Percentiles rank a stretch among this genome's conserved stretches.
phyloP scores from a whole-genome alignment of 2,888 invertebrate genomes.

The Pecten maximus region DNA sequence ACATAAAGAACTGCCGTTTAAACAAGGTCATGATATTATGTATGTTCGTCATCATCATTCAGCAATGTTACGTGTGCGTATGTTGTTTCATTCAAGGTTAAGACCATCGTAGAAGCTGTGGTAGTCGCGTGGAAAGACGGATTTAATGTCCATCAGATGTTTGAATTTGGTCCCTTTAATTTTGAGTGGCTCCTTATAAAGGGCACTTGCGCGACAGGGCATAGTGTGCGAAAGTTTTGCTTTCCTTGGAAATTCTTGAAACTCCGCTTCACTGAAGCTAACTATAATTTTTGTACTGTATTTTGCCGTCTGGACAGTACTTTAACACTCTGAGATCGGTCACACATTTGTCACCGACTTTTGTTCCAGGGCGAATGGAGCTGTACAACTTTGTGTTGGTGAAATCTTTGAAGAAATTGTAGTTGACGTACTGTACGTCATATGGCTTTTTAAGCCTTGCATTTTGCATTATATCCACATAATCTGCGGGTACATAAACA shows the following conservation, averaged over 20 bases:
- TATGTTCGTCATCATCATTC: too few relatives aligned
- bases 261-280: slow-evolving; percentile 28
- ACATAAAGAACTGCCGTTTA: too few relatives aligned
- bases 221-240: slow-evolving; percentile 4
- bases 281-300: slow-evolving; percentile 47
- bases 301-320: slow-evolving; percentile 44
- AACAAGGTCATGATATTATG: too few relatives aligned
- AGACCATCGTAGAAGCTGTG: slow-evolving; percentile 42
- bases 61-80: too few relatives aligned
- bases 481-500: slow-evolving; percentile 55
- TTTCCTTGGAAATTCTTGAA: slow-evolving; percentile 42
- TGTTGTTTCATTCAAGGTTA: slow-evolving; percentile 24
- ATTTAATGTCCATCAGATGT: slow-evolving; percentile 51
- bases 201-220: slow-evolving; percentile 1
- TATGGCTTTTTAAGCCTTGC: slow-evolving; percentile 38
- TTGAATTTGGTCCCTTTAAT: slow-evolving; percentile 48
- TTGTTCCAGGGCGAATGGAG: slow-evolving; percentile 45
- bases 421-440: slow-evolving; percentile 39
- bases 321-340: slow-evolving; percentile 50
- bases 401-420: slow-evolving; percentile 51
- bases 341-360: slow-evolving; percentile 50
- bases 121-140: slow-evolving; percentile 48
- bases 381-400: slow-evolving; percentile 37
- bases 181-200: slow-evolving; percentile 35
- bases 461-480: slow-evolving; percentile 40